Conservation (phyloP, 64 coral and sea anemone species). For the Montipora cactus region DNA sequence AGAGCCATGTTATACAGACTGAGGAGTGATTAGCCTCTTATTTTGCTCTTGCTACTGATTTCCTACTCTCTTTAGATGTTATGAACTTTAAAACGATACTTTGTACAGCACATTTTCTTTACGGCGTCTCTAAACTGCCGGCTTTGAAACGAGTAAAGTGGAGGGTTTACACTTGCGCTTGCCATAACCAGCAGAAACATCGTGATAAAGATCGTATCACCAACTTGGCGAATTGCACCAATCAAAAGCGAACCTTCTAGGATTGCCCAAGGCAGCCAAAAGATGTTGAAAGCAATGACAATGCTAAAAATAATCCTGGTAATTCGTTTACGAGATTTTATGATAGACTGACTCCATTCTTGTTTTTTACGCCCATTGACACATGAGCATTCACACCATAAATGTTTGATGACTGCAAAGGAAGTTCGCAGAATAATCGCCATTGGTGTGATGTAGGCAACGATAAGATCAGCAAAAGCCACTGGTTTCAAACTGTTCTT, state of each 20-base stretch:
- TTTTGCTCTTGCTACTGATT: too few relatives aligned
- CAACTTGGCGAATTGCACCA: neutral
- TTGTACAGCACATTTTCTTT: constrained; percentile 38
- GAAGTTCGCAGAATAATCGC: constrained; percentile 49
- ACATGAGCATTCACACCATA: constrained; percentile 27
- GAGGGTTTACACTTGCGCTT: constrained; percentile 47
- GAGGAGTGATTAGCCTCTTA: too few relatives aligned
- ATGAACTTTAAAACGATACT: neutral
- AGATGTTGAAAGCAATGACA: constrained; percentile 44
- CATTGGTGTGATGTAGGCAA: constrained; percentile 42
- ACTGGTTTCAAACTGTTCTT: neutral
- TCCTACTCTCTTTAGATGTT: neutral
- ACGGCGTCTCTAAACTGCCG: constrained; percentile 23
- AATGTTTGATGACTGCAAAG: constrained; percentile 28
- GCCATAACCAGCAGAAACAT: constrained; percentile 20
- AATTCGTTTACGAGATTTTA: constrained; percentile 41
- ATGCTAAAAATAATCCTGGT: constrained; percentile 59
- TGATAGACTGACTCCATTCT: neutral
- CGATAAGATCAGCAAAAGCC: constrained; percentile 24
- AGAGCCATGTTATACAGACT: too few relatives aligned
- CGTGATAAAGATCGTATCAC: neutral
- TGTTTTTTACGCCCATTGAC: neutral
- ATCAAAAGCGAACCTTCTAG: constrained; percentile 22
- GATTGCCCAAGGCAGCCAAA: constrained; percentile 70
- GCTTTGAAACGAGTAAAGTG: constrained; percentile 65